Base-by-base conservation (phyloP, 2,888 invertebrate species). In the Aromia moschata region DNA sequence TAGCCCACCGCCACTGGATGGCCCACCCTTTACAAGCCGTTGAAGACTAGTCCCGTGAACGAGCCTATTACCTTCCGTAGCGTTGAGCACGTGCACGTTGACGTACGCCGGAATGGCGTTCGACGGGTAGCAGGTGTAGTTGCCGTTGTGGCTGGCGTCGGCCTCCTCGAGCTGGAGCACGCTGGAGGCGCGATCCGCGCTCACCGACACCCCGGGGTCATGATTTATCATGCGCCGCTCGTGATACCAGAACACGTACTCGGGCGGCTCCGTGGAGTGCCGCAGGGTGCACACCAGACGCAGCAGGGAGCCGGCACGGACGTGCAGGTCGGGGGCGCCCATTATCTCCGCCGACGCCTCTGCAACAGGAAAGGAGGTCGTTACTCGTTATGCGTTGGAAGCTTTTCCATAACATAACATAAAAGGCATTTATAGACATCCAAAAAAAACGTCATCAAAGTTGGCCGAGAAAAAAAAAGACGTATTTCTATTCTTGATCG, bases 91-190 rank as follows among this genome's bases (percentile, higher is more conserved):
- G 73, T 89, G 89, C 16, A 89, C 88, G 31, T 87, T 84, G 16
- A 88, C 87, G 33, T 85, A 86, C 67, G 88, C 86, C 0, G 88
- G 84, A 14, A 84, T 81, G 2, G 88, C 87, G 40, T 88, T 88
- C 3, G 86, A 84, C n/a, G 89, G 88, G 0, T 85, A 85, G 70
- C 89, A 89, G 16, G 89, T 89, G 79, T 89, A 89, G 78, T 88
- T 89, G 1, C 89, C 89, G 11, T 86, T 87, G 73, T 88, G 87
- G 46, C 74, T 74, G 25, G 77, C 76, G 58, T 80, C 79, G 0
- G 88, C 88, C 69, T 88, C 87, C 16, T 86, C 84, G 56, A 90
- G 85, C 55, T 87, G 84, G 49, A 91, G 82, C 64, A 88, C 85
- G 68, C 90, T 90, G 31, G 85, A 85, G 58, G 85, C 82, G 17